phyloP scores from a whole-genome alignment of 2,113 vertebrate genomes.

The Xiphias gladius region DNA sequence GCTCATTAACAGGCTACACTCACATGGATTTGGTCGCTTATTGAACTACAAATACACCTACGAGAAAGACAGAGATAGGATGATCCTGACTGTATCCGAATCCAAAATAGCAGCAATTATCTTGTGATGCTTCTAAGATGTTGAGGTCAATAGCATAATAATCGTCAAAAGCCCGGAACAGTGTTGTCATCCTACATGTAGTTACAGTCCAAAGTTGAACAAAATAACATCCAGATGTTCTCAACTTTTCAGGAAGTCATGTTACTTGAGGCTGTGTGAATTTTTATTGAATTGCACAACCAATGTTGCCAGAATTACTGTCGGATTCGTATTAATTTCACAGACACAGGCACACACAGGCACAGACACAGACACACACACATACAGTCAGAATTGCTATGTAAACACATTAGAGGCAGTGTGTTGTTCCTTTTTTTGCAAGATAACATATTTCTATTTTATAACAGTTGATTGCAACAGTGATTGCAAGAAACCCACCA shows the following conservation, averaged over 20 bases:
- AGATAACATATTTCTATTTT: not conserved
- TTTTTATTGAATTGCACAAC: constrained; percentile 59
- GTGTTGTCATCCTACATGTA: not conserved
- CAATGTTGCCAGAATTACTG: not conserved
- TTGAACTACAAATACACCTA: constrained; percentile 9
- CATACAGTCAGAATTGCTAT: not conserved
- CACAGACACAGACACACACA: not conserved
- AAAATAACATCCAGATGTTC: constrained; percentile 48
- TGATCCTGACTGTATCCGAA: not conserved
- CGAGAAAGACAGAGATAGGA: not conserved
- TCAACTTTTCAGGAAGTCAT: constrained; percentile 41
- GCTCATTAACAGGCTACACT: constrained; percentile 21
- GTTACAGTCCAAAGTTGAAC: not conserved
- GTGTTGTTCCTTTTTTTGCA: constrained; percentile 1
- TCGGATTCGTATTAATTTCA: not conserved
- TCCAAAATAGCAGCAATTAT: constrained; percentile 22
- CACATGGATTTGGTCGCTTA: constrained; percentile 28
- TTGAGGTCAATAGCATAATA: not conserved
- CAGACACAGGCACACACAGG: too few species aligned
- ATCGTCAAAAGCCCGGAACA: constrained; percentile 2
- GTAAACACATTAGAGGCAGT: not conserved
- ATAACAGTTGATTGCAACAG: not conserved
- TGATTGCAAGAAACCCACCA: not conserved
- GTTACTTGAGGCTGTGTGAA: constrained; percentile 6
- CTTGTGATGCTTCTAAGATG: not conserved